Base-by-base conservation (phyloP, 2,888 invertebrate genomes). In the Teleiodes luculella region DNA sequence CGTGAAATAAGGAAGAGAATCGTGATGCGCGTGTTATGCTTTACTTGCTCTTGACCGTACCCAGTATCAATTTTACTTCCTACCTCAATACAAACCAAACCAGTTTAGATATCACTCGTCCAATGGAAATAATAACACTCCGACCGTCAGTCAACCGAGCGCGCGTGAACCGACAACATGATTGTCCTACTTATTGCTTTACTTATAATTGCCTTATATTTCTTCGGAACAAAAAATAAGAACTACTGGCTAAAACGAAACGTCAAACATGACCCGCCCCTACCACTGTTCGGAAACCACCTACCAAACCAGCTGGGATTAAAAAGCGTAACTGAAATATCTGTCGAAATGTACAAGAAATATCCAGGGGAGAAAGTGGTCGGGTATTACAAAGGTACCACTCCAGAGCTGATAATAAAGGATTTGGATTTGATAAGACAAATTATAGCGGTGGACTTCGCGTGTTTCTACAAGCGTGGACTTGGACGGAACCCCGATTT, bases 371-470 rank as follows among this genome's bases (percentile, higher is more conserved):
- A 74, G 47, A 66, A 62, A 55, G 64, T 61, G n/a, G 65, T 73
- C 1, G 76, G 75, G 0, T 59, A 62, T 24, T 74, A 63, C 51
- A 55, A 64, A 10, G 63, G 61, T 1, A 64, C 61, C 28, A 55
- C 53, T 1, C 66, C 66, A n/a, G 63, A 53, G 1, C 39, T 75
- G 14, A 52, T 75, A 0, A 35, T 75, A 0, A 56, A 65, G 51
- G 75, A 74, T 49, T 66, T 66, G 1, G 69, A 69, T 3, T 33
- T 73, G 7, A 60, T 73, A 8, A 70, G 66, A 46, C 54, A 59
- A 7, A 62, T 75, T 2, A 50, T 76, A 0, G 53, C 65, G 0
- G 61, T 64, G 0, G 74, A 77, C 48, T 77, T 75, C 46, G 46
- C 54, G 1, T 28, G 64, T 45, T 76, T 76, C 50, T 63, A 68